phyloP scores from a whole-genome alignment of 2,113 vertebrate genomes.

The Triplophysa rosa region DNA sequence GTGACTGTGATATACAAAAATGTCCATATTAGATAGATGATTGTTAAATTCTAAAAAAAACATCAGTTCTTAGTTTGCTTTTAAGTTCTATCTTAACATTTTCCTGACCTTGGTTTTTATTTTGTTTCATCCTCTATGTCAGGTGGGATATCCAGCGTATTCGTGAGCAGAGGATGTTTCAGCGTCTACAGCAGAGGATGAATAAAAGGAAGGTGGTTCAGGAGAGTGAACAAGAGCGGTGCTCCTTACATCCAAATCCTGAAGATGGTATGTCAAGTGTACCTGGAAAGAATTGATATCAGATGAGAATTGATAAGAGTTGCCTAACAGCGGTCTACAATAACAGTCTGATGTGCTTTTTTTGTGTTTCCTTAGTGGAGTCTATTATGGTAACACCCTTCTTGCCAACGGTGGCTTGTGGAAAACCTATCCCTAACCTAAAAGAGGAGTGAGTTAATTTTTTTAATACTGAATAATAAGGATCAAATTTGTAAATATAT shows the following conservation, averaged over 20 bases:
- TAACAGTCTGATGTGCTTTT: conserved; percentile 30
- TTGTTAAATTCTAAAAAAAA: no score
- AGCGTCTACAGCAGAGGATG: conserved; percentile 87
- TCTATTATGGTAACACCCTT: conserved; percentile 86
- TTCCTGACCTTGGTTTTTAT: neutral
- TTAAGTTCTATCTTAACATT: no score
- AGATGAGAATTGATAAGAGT: neutral
- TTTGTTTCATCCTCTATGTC: neutral
- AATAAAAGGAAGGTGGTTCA: conserved; percentile 89
- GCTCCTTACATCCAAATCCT: conserved; percentile 88
- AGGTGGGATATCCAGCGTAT: conserved; percentile 92
- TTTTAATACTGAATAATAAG: neutral
- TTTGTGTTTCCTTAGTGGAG: conserved; percentile 75
- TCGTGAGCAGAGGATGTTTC: conserved; percentile 88
- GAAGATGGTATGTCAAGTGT: conserved; percentile 80
- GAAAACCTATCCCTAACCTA: conserved; percentile 84
- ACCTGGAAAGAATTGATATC: neutral
- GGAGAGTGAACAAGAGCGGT: conserved; percentile 87
- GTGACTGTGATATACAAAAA: neutral
- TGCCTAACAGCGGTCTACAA: neutral
- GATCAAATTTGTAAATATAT: no score
- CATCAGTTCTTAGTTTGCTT: neutral
- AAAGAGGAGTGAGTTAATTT: conserved; percentile 81
- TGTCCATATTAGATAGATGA: no score
- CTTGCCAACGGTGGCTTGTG: conserved; percentile 87